Evolutionary conservation across 2,888 invertebrate genomes (phyloP), one percentile per base, ranked within the genome.

Genomic region (Acleris laterana): DNA sequence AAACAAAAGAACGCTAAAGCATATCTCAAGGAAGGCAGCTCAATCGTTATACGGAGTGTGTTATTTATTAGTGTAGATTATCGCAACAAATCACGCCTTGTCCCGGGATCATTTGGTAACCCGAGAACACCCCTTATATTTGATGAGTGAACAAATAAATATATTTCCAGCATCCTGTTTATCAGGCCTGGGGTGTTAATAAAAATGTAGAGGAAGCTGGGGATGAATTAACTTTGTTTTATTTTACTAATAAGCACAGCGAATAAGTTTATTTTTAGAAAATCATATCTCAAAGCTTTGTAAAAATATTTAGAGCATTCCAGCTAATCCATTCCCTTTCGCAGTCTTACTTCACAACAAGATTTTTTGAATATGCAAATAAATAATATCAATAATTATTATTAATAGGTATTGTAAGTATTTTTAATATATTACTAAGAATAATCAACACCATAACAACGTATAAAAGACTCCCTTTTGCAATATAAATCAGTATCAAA

Each of bases 61-160:
- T 92, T 89, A 91, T 93, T 92, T 93, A 93, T 92, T 87, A 81
- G 81, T 82, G 74, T 83, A 89, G 90, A 92, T 92, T 90, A 90
- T 90, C 88, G 81, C 90, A 84, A 93, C 93, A 93, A 93, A 93
- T 93, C 93, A 93, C 84, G 88, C 85, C 86, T 84, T 72, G 80
- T 81, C 82, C 81, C 81, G 84, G 85, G 87, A 89, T 90, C 89
- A 89, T 85, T 88, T 79, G 82, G 88, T 92, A 92, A 93, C 90
- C 83, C 77, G 93, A 93, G 90, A 89, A 89, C 89, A 84, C 89
- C 91, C 91, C 88, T 89, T 88, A 90, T 85, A 88, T 89, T 87
- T 86, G 91, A 89, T 91, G 93, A 93, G 92, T 93, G 93, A 89
- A 87, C 90, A 89, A 92, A 93, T 93, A 92, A 92, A 93, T 93